These are phyloP conservation scores for Eufriesea mexicana DNA, from an alignment of 1,140 invertebrate species.

Conservation along the genomic window DNA sequence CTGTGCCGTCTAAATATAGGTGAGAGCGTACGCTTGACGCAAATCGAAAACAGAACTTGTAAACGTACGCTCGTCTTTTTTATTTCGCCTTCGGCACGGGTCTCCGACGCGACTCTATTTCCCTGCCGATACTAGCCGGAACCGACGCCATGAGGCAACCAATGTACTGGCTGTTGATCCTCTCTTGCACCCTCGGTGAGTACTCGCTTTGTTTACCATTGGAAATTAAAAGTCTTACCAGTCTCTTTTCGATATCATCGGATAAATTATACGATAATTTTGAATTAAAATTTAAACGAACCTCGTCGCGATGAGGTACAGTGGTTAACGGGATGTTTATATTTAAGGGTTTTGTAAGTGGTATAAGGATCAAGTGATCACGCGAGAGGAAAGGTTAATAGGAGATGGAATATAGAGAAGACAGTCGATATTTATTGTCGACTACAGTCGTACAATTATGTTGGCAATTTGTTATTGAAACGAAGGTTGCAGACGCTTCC, in stretches of 20 bases:
- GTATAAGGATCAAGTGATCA: no score
- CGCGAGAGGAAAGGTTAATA: no score
- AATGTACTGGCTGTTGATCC: not conserved
- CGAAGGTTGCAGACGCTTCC: not conserved
- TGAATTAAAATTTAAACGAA: no score
- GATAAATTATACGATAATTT: no score
- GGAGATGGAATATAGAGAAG: not conserved
- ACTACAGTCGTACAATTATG: not conserved
- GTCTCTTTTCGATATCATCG: no score
- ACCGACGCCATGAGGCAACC: slow-evolving; percentile 13
- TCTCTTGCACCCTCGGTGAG: slow-evolving; percentile 18
- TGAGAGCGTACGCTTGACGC: slow-evolving; percentile 54
- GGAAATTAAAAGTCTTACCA: no score
- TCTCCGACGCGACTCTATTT: not conserved
- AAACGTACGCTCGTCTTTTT: slow-evolving; percentile 16
- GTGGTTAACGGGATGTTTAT: no score
- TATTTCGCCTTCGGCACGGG: not conserved
- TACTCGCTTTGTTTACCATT: not conserved
- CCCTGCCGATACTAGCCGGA: not conserved
- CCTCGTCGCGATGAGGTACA: no score
- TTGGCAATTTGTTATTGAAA: not conserved
- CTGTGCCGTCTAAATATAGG: slow-evolving; percentile 61
- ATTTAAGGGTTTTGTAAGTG: no score
- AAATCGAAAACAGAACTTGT: slow-evolving; percentile 52
- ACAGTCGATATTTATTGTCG: not conserved